phyloP scores from a whole-genome alignment of 2,113 vertebrate genomes.

The Euleptes europaea region DNA sequence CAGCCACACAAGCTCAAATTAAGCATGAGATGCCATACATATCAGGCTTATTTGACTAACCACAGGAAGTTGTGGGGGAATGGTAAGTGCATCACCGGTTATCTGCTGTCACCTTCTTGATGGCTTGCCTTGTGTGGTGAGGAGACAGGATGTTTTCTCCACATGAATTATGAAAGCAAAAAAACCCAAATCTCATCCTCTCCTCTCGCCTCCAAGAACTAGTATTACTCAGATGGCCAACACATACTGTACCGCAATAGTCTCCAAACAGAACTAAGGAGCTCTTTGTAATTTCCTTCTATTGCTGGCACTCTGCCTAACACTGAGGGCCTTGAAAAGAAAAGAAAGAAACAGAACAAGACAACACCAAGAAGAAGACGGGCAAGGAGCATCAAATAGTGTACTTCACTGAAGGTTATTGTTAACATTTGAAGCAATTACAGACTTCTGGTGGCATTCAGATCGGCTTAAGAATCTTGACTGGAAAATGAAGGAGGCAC shows the following conservation, averaged over 20 bases:
- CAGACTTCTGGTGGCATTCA: neutral
- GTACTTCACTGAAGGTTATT: neutral
- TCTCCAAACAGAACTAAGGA: slow-evolving; percentile 35
- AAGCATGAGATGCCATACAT: neutral
- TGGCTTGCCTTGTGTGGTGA: rapidly evolving
- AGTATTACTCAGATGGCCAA: neutral
- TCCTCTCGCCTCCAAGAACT: neutral
- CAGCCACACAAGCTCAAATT: neutral
- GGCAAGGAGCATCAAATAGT: slow-evolving; percentile 5
- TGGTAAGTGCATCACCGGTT: neutral
- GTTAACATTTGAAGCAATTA: slow-evolving; percentile 39
- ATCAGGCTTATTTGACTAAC: neutral
- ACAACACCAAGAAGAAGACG: slow-evolving; percentile 24
- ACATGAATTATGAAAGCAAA: neutral
- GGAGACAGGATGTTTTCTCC: neutral
- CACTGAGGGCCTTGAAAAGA: slow-evolving; percentile 32
- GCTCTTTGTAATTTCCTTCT: slow-evolving; percentile 26
- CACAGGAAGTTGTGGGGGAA: neutral
- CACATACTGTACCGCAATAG: slow-evolving; percentile 23
- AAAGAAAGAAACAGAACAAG: slow-evolving; percentile 32
- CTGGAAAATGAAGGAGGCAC: neutral
- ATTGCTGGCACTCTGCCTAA: slow-evolving; percentile 16
- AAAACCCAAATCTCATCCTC: neutral
- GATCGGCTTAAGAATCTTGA: neutral
- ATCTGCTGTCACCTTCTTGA: neutral